Evolutionary conservation across 1,140 invertebrate genomes (phyloP), one percentile per base, ranked within the genome.

Genomic region (Neodiprion fabricii): DNA sequence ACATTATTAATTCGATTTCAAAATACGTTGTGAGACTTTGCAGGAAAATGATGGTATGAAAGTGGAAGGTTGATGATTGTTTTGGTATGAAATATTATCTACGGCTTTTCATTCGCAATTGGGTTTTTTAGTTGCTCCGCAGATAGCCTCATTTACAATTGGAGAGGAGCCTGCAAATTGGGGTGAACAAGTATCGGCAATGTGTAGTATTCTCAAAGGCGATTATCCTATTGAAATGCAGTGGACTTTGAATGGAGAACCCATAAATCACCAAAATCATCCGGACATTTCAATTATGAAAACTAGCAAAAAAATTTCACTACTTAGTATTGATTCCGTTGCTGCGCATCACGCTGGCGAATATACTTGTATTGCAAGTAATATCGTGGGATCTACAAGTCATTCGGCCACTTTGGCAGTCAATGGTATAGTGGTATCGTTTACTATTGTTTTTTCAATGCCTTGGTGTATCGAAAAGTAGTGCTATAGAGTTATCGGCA

Each of bases 71-170:
- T 61, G 53, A 17, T 61, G 53, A 7, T 12, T 17, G n/a, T 61
- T 17, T 12, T 14, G 53, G n/a, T 61, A 14, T 61, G n/a, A 61
- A 61, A 61, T 9, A 61, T 61, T 61, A 8, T 61, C 9, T 61
- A 61, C 53, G 11, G 5, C 53, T 3, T 61, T 12, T 61, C n/a
- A 61, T 61, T 17, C 5, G 53, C 11, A 17, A 61, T 61, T 8
- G 11, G 53, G 53, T 61, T 75, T 79, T 79, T 66, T 76, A 93
- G 92, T 93, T 76, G 87, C 90, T 23, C 93, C 92, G 23, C 87
- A 89, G 77, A 91, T 94, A 68, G 89, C 89, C 70, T 89, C 91
- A 67, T 93, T 93, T 83, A 85, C 87, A 48, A 93, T 93, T 74
- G 91, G 90, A n/a, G 89, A 90, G 23, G 86, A 91, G 70, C 85